Percentiles rank a stretch among this genome's conserved stretches.
Evolutionary conservation across 2,797 vertebrate species (phyloP).

Genomic region (Enteromius trimaculatus): DNA sequence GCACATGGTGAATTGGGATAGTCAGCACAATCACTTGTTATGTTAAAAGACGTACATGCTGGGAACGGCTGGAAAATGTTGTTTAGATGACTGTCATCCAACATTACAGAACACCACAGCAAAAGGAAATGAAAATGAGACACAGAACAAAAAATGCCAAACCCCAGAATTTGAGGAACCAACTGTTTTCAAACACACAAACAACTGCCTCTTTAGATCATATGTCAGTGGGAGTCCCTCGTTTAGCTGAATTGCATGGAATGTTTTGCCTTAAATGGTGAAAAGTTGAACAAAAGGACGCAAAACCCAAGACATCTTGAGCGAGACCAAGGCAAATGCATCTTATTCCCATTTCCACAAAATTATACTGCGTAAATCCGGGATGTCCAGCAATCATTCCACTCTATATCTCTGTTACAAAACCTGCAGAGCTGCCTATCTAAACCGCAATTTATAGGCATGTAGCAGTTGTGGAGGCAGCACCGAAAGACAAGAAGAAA

Average conservation of each 20-base stretch:
- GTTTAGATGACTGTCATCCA: constrained; percentile 44
- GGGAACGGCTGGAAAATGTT: constrained; percentile 38
- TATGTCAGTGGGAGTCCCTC: constrained; percentile 9
- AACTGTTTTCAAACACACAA: constrained; percentile 36
- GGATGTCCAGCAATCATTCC: background rate
- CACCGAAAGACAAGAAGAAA: background rate
- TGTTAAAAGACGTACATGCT: constrained; percentile 24
- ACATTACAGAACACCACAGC: constrained; percentile 34
- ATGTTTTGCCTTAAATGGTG: constrained; percentile 17
- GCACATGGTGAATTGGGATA: background rate
- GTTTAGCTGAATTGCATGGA: constrained; percentile 17
- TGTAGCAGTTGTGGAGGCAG: background rate
- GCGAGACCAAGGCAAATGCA: background rate
- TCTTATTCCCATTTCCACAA: background rate
- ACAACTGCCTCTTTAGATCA: constrained; percentile 34
- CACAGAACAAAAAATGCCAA: constrained; percentile 29
- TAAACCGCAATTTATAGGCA: background rate
- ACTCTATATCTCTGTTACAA: background rate
- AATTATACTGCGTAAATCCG: background rate
- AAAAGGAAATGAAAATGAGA: constrained; percentile 36
- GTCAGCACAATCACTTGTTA: constrained; percentile 1
- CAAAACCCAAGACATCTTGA: constrained; percentile 15
- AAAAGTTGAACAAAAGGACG: constrained; percentile 31
- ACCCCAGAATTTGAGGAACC: constrained; percentile 16
- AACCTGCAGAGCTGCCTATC: background rate